Base-by-base conservation (phyloP, 2,888 invertebrate species). In the Dicyrtomina minuta region DNA sequence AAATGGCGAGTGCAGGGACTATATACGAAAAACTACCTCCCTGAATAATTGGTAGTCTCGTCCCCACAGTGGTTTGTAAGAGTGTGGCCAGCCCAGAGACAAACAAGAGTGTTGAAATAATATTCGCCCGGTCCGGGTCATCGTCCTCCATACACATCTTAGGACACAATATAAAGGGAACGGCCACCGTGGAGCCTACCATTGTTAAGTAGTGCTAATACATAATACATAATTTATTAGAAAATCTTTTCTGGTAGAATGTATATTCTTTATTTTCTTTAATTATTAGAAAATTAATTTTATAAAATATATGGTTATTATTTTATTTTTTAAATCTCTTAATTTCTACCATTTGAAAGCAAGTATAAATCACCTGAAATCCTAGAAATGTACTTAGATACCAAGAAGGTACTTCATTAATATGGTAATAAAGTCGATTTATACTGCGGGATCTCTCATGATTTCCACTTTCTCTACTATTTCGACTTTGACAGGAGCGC, bases 121-220 rank as follows among this genome's bases (percentile, higher is more conserved):
- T 89, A 79, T 89, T 86, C 72, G 90, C 89, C 55, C 89, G 83
- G 71, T 88, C 87, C 39, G 33, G 33, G 8, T 33, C 33, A 33
- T 33, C 33, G 8, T 33, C 33, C 59, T 84, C 84, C 88, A 92
- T 90, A 81, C 92, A 92, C 15, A 92, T 85, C 1, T 90, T 89
- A 0, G 90, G 90, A n/a, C 90, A 89, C 70, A 92, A 81, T 72
- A 92, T 89, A 80, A 91, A 90, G 0, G 92, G 92, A 75, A 91
- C 90, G 1, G 91, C 88, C 6, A 92, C 89, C 44, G 92, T 91
- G 0, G 90, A 90, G 0, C 92, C 92, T 71, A 92, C 90, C 89
- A 92, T 92, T 0, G 91, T 92, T 75, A 91, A 82, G 81, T 91
- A 91, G 80, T 72, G 70, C 72, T 72, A 55, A 4, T n/a, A n/a